phyloP scores from a whole-genome alignment of 2,797 vertebrate genomes.

The Avahi laniger region DNA sequence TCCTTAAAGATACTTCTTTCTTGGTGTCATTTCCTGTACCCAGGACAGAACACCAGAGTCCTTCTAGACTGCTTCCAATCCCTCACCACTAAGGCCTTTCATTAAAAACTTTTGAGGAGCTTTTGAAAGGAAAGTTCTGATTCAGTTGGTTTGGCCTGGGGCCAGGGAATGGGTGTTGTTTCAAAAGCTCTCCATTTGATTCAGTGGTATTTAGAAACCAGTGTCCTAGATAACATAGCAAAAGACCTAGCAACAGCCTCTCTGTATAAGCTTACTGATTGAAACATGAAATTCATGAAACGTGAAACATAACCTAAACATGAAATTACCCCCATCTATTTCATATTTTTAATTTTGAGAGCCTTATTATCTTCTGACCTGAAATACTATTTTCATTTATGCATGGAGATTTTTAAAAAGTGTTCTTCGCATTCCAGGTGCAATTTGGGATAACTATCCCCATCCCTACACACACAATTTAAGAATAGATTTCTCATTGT shows the following conservation, averaged over 20 bases:
- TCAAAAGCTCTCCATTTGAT: conserved; percentile 32
- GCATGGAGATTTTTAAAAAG: not conserved
- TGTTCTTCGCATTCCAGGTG: not conserved
- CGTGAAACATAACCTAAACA: not conserved
- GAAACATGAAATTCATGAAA: not conserved
- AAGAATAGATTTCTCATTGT: conserved; percentile 34
- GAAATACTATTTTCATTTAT: conserved; percentile 52
- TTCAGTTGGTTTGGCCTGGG: conserved; percentile 26
- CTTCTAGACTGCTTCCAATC: not conserved
- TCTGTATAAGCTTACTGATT: conserved; percentile 25
- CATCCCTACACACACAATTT: not conserved
- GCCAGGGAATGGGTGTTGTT: conserved; percentile 18
- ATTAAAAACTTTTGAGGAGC: not conserved
- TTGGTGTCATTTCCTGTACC: not conserved
- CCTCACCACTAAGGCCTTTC: not conserved
- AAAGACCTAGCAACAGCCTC: conserved; percentile 35
- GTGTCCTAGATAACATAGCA: conserved; percentile 2
- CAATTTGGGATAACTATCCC: not conserved
- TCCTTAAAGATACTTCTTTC: not conserved
- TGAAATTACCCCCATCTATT: conserved; percentile 43
- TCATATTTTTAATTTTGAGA: conserved; percentile 43
- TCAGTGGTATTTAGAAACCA: conserved; percentile 53
- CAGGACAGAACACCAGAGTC: not conserved
- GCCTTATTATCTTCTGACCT: conserved; percentile 30
- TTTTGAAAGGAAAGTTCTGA: conserved; percentile 56